A percentile compares a stretch with the other conserved stretches of the same genome.
Evolutionary conservation across 2,888 invertebrate species (phyloP).

Genomic region (Cataglyphis albicans): DNA sequence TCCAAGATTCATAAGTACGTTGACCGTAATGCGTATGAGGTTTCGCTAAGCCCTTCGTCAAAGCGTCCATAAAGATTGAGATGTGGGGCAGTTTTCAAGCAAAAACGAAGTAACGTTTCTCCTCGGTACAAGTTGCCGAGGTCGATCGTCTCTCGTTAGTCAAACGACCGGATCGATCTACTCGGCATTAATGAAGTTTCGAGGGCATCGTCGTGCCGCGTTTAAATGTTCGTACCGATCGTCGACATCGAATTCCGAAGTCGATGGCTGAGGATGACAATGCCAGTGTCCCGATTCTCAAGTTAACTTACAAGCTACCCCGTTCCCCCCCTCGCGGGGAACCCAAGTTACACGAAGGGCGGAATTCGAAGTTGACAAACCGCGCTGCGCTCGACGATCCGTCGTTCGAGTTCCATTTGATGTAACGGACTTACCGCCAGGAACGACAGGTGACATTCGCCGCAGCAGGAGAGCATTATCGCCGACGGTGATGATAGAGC

Average conservation of each 20-base stretch:
- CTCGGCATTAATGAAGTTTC: slow-evolving; percentile 50
- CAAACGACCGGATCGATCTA: slow-evolving; percentile 46
- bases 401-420: slow-evolving; percentile 36
- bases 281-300: slow-evolving; percentile 36
- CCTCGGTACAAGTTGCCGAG: slow-evolving; percentile 18
- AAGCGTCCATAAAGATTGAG: slow-evolving; percentile 18
- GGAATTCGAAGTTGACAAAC: slow-evolving; percentile 57
- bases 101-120: slow-evolving; percentile 33
- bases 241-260: slow-evolving; percentile 45
- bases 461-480: slow-evolving; percentile 30
- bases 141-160: slow-evolving; percentile 45
- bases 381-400: slow-evolving; percentile 28
- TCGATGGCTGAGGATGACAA: slow-evolving; percentile 38
- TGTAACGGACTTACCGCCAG: slow-evolving; percentile 29
- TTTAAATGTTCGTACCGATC: slow-evolving; percentile 42
- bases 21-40: slow-evolving; percentile 12
- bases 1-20: slow-evolving; percentile 19
- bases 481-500: slow-evolving; percentile 5
- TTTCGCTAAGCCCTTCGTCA: slow-evolving; percentile 26
- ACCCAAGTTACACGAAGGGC: slow-evolving; percentile 7
- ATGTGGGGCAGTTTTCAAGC: slow-evolving; percentile 19
- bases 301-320: slow-evolving; percentile 49
- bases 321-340: background rate
- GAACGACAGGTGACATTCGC: slow-evolving; percentile 42
- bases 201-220: slow-evolving; percentile 27